Percentiles rank a stretch among this genome's conserved stretches.
Conservation (phyloP, 2,113 vertebrate species). For the Genyomyrus donnyi region DNA sequence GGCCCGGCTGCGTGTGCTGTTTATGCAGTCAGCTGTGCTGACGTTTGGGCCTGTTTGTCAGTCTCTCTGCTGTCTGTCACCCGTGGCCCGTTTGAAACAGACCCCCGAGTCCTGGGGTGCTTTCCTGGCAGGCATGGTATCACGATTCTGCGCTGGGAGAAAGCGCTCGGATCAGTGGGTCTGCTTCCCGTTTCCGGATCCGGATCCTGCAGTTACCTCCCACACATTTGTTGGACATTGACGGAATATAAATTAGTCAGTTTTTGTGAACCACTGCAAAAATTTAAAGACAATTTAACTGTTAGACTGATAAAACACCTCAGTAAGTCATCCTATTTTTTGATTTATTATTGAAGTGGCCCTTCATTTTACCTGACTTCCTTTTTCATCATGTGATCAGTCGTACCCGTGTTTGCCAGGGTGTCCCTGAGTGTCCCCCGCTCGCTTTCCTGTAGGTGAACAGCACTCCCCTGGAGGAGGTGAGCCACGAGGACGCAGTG, state of each 20-base stretch:
- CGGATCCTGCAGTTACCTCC: not conserved
- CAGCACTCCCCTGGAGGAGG: constrained; percentile 86
- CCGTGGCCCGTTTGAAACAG: not conserved
- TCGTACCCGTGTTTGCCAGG: not conserved
- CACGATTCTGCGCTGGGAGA: not conserved
- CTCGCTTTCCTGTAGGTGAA: constrained; percentile 72
- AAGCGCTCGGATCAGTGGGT: not conserved
- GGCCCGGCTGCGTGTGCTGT: not conserved
- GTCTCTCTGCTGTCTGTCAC: not conserved
- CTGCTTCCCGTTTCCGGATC: not conserved
- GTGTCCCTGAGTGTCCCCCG: not conserved
- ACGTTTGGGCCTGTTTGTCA: not conserved
- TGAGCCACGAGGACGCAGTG: constrained; percentile 95
- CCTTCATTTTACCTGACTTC: not conserved
- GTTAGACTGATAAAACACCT: not conserved
- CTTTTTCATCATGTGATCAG: not conserved
- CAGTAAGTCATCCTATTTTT: not conserved
- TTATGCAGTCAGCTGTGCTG: not conserved
- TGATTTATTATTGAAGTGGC: not conserved
- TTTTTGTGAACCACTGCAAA: not conserved
- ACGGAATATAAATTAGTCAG: not conserved
- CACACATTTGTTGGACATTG: not conserved
- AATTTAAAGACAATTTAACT: not conserved
- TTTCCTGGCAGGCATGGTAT: not conserved
- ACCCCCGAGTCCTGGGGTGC: not conserved